Base-by-base conservation (phyloP, 1,140 invertebrate species). In the Steinernema feltiae region DNA sequence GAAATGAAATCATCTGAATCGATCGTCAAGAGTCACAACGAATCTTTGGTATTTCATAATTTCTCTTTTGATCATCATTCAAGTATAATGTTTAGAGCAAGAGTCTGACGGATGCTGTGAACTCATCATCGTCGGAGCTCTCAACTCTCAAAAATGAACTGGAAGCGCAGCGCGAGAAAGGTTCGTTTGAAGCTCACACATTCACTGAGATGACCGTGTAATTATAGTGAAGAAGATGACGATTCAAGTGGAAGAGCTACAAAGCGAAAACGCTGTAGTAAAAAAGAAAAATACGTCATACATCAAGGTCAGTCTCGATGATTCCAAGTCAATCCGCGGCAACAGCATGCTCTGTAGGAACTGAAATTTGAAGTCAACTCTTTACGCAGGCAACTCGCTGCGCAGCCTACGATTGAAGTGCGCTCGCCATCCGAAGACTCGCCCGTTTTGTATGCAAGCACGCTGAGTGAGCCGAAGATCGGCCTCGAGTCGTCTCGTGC, bases 291-390 rank as follows among this genome's bases (percentile, higher is more conserved):
- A 63, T 27, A 63, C 53, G 7, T 63, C 53, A 63, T 63, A 63
- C 24, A 63, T 63, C 53, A 63, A 63, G 53, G 53, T 63, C 24
- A n/a, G n/a, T n/a, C n/a, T n/a, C n/a, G n/a, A n/a, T n/a, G n/a
- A n/a, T n/a, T n/a, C n/a, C n/a, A n/a, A n/a, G n/a, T n/a, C n/a
- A n/a, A n/a, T n/a, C n/a, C n/a, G n/a, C n/a, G n/a, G n/a, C n/a
- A n/a, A n/a, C n/a, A n/a, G n/a, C n/a, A n/a, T n/a, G n/a, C n/a
- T n/a, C n/a, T 63, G 7, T 27, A 63, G 53, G 53, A 63, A 21
- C 24, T 63, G 53, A 63, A 63, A 63, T 17, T 21, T 3, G 53
- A 63, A 27, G 53, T 63, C 7, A 63, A 63, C 24, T 63, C 53
- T 63, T 21, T 63, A 15, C 53, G 53, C 24, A 63, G 24, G 53